Conservation (phyloP, 92 coral and sea anemone genomes). For the Meandrina meandrites region DNA sequence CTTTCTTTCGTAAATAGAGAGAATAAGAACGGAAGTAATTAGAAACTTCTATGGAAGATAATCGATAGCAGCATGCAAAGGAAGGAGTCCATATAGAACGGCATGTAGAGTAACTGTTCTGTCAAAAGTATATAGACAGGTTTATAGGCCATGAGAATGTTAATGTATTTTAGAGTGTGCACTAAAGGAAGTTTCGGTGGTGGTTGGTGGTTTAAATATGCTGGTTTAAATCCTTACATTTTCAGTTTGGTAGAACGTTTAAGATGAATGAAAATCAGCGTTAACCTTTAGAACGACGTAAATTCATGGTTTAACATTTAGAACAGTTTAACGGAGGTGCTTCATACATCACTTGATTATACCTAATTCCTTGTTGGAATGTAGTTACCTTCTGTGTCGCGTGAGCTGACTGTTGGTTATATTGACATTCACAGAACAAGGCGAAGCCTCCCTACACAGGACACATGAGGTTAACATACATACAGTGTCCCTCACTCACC, state of each 20-base stretch:
- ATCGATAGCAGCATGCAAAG: neutral
- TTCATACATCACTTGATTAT: neutral
- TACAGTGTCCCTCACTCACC: neutral
- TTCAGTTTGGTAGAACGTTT: neutral
- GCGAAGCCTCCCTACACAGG: conserved; percentile 58
- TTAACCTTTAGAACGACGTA: no score
- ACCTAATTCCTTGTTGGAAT: no score
- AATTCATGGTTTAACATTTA: conserved; percentile 1
- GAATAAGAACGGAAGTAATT: neutral
- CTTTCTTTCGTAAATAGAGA: no score
- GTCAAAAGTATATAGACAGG: no score
- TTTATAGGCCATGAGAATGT: neutral
- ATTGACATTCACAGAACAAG: conserved; percentile 86
- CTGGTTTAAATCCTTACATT: neutral
- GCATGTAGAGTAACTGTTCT: neutral
- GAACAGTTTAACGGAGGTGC: neutral
- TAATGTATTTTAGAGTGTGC: neutral
- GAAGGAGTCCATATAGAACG: neutral
- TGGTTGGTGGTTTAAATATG: neutral
- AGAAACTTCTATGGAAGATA: neutral
- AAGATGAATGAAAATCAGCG: neutral
- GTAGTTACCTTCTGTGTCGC: conserved; percentile 89
- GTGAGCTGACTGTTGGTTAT: conserved; percentile 87
- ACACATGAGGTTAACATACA: conserved; percentile 48
- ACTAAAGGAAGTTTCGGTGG: neutral